Conservation (phyloP, 2,888 invertebrate genomes). For the Anorthoa munda region DNA sequence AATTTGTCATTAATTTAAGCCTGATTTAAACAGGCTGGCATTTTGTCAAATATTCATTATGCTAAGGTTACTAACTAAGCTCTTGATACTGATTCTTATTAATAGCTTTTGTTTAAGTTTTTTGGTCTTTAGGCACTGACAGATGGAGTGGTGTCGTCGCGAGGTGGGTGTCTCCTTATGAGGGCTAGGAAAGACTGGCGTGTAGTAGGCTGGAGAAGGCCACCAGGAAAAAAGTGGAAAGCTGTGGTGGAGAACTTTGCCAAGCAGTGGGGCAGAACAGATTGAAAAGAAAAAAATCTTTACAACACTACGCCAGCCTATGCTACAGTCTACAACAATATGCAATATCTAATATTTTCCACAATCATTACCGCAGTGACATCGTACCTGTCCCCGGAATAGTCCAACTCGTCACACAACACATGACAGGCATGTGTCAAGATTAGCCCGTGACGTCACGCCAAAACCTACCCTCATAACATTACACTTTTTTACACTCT, state of each 20-base stretch:
- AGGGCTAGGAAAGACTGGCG: too few species aligned
- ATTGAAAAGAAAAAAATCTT: too few species aligned
- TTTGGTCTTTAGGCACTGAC: too few species aligned
- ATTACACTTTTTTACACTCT: slow-evolving; percentile 47
- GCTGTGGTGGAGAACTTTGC: too few species aligned
- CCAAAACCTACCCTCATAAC: slow-evolving; percentile 34
- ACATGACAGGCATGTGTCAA: slow-evolving; percentile 57
- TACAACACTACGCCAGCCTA: too few species aligned
- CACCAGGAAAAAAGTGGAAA: too few species aligned
- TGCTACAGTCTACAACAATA: not conserved
- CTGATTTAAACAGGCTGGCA: not conserved
- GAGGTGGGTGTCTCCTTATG: too few species aligned
- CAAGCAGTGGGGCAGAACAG: too few species aligned
- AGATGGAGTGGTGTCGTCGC: too few species aligned
- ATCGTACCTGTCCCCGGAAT: slow-evolving; percentile 23
- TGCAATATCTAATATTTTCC: not conserved
- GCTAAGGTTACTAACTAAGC: too few species aligned
- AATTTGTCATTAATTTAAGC: not conserved
- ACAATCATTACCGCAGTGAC: not conserved
- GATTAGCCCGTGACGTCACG: slow-evolving; percentile 56
- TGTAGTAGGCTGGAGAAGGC: too few species aligned
- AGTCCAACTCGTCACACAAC: slow-evolving; percentile 4
- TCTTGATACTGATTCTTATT: not conserved
- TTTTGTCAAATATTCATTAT: not conserved
- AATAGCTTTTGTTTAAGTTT: too few species aligned